phyloP scores from a whole-genome alignment of 1,140 invertebrate species.

The Chionoecetes opilio region DNA sequence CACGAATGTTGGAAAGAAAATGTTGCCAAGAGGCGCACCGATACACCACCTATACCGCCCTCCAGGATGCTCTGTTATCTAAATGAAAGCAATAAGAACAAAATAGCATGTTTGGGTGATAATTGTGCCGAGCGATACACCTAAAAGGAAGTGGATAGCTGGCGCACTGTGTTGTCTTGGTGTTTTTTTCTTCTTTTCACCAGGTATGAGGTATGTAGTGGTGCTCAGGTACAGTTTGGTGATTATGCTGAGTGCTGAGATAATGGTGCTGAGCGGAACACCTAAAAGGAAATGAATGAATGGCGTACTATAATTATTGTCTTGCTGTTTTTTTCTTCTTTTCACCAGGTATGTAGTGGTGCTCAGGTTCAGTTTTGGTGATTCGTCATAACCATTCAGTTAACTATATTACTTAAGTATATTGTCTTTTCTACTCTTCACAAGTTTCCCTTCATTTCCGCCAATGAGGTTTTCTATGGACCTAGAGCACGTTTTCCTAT shows the following conservation, averaged over 20 bases:
- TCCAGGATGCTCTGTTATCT: not conserved
- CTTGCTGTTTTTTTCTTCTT: too few relatives aligned
- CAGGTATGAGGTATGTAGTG: too few relatives aligned
- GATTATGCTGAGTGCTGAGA: too few relatives aligned
- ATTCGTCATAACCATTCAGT: too few relatives aligned
- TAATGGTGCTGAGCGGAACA: not conserved
- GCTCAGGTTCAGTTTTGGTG: too few relatives aligned
- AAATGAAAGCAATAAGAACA: not conserved
- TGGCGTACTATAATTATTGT: too few relatives aligned
- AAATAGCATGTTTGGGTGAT: not conserved
- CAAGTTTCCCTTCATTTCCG: not conserved
- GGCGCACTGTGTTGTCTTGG: too few relatives aligned
- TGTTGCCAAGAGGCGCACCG: not conserved
- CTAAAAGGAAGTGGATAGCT: not conserved
- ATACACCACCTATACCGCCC: not conserved
- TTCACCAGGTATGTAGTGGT: too few relatives aligned
- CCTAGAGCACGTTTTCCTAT: not conserved
- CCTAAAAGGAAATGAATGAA: not conserved
- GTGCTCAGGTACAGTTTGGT: too few relatives aligned
- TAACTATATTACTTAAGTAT: too few relatives aligned
- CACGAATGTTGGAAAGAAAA: not conserved
- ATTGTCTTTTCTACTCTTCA: not conserved
- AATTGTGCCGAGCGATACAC: not conserved
- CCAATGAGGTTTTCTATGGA: not conserved
- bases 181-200: too few relatives aligned